Percentiles rank a stretch among this genome's conserved stretches.
These are phyloP conservation scores for Dasysyrphus albostriatus DNA, from an alignment of 2,888 invertebrate genomes.

Conservation along the genomic window DNA sequence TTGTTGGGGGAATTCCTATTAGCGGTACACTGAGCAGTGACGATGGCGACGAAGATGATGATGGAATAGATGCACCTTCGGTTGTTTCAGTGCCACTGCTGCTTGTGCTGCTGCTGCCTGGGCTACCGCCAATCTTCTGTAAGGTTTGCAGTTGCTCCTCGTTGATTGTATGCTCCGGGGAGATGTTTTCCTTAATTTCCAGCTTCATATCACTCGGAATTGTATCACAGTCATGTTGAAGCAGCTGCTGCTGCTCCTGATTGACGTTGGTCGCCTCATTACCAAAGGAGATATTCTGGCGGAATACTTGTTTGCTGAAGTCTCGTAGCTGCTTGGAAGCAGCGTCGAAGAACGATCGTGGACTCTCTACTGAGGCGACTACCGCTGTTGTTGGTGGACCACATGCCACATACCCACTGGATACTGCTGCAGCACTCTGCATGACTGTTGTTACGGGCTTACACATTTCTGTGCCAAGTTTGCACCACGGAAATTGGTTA, in stretches of 20 bases:
- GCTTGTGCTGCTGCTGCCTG: slow-evolving; percentile 72
- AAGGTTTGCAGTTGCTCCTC: slow-evolving; percentile 80
- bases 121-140: slow-evolving; percentile 79
- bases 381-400: slow-evolving; percentile 74
- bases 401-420: slow-evolving; percentile 48
- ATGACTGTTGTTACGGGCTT: slow-evolving; percentile 74
- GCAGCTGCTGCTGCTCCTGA: slow-evolving; percentile 66
- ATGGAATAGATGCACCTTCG: slow-evolving; percentile 64
- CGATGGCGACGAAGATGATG: slow-evolving; percentile 76
- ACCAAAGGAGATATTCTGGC: slow-evolving; percentile 81
- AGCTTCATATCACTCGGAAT: slow-evolving; percentile 86
- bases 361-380: slow-evolving; percentile 77
- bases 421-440: slow-evolving; percentile 72
- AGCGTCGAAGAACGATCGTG: slow-evolving; percentile 81
- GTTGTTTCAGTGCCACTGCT: slow-evolving; percentile 65
- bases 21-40: slow-evolving; percentile 76
- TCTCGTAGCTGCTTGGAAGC: slow-evolving; percentile 82
- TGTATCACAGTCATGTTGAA: slow-evolving; percentile 82
- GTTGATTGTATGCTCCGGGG: slow-evolving; percentile 86
- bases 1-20: slow-evolving; percentile 55
- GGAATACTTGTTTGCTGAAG: slow-evolving; percentile 82
- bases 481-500: slow-evolving; percentile 75
- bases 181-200: slow-evolving; percentile 87
- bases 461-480: slow-evolving; percentile 77
- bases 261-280: slow-evolving; percentile 77